Evolutionary conservation across 64 coral and sea anemone species (phyloP).

Genomic region (Pocillopora damicornis): DNA sequence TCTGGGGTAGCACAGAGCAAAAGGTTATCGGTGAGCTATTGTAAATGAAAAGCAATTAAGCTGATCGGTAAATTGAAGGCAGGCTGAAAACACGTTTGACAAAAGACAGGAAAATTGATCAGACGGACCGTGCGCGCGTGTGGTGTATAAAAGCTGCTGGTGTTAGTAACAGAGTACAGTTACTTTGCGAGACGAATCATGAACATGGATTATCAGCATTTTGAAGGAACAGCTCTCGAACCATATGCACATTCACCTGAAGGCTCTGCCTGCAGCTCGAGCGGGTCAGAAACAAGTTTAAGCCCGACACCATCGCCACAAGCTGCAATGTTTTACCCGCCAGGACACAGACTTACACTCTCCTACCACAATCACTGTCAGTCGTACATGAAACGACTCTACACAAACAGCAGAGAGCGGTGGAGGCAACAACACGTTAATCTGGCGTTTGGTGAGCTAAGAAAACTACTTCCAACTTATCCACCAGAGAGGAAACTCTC

Average conservation of each 20-base stretch:
- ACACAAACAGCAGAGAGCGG: constrained; percentile 73
- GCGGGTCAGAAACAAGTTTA: constrained; percentile 60
- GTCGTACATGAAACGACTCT: constrained; percentile 71
- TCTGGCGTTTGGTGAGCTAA: constrained; percentile 70
- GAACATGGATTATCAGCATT: constrained; percentile 5
- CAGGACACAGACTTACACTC: constrained; percentile 23
- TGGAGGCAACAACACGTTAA: constrained; percentile 87
- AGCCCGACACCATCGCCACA: constrained; percentile 42
- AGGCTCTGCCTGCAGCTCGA: constrained; percentile 50
- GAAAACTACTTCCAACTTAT: constrained; percentile 79
- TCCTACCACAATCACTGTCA: constrained; percentile 45
- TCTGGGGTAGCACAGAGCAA: constrained; percentile 19
- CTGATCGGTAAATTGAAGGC: constrained; percentile 30
- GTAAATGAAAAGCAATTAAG: constrained; percentile 71
- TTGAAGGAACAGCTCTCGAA: constrained; percentile 25
- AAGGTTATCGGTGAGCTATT: constrained; percentile 62
- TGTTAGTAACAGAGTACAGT: neutral
- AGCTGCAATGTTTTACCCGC: constrained; percentile 13
- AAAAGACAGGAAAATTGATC: constrained; percentile 12
- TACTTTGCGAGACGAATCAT: neutral
- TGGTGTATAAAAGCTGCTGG: constrained; percentile 5
- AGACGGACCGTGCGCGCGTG: neutral
- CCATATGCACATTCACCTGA: constrained; percentile 15
- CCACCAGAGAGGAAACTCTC: constrained; percentile 79
- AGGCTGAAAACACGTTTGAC: constrained; percentile 26